These are phyloP conservation scores for Tarsius wallacei DNA, from an alignment of 2,797 vertebrate genomes.

Conservation along the genomic window DNA sequence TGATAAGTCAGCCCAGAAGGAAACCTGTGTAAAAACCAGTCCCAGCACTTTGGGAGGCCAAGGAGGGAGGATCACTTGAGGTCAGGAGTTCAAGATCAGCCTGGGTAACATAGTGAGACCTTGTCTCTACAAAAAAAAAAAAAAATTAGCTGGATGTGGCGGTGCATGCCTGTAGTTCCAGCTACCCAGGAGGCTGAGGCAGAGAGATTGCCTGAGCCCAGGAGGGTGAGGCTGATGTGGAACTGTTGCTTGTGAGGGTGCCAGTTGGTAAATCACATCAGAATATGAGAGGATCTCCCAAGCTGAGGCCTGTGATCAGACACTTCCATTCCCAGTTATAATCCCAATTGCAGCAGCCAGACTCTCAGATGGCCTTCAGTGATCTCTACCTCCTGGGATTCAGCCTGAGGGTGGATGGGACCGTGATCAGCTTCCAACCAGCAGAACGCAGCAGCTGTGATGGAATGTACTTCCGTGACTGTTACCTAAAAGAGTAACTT, in stretches of 20 bases:
- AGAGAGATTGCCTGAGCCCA: too few species aligned
- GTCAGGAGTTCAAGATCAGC: too few species aligned
- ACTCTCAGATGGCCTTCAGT: background rate
- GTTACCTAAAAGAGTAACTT: background rate
- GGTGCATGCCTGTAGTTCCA: too few species aligned
- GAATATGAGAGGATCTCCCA: conserved; percentile 41
- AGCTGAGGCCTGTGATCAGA: background rate
- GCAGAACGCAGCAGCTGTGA: background rate
- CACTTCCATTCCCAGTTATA: background rate
- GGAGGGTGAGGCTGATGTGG: background rate
- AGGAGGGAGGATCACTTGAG: too few species aligned
- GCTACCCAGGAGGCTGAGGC: too few species aligned
- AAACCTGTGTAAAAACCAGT: conserved; percentile 34
- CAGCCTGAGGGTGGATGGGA: background rate
- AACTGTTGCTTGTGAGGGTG: conserved; percentile 2
- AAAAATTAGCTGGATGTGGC: too few species aligned
- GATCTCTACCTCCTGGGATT: background rate
- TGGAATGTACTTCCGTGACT: background rate
- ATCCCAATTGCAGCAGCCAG: background rate
- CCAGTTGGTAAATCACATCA: background rate
- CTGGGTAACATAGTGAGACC: too few species aligned
- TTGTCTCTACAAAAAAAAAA: too few species aligned
- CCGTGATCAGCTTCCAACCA: background rate
- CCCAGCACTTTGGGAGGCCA: background rate
- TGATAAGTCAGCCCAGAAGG: conserved; percentile 16